Base-by-base conservation (phyloP, 2,888 invertebrate genomes). In the Perithous albicinctus region DNA sequence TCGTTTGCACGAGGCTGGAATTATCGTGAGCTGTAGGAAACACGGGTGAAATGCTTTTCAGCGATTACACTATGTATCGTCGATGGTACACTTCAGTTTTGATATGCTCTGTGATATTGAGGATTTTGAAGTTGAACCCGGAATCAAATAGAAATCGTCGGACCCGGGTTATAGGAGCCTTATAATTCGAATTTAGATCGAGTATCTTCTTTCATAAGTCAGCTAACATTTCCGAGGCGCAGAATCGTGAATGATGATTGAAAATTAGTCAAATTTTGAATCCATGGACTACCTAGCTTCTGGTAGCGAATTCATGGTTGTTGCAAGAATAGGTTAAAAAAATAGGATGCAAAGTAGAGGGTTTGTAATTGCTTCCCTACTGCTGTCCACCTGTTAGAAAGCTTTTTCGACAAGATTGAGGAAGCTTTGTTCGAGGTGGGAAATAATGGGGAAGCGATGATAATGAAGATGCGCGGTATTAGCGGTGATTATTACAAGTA, bases 1-100 rank as follows among this genome's bases (percentile, higher is more conserved):
- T 70, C 56, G 43, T 43, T 56, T 59, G 56, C 56, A 32, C 18
- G 29, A n/a, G 43, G 38, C 18, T 32, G 43, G 59, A 8, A 72
- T 59, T 59, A 43, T 59, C 43, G 29, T 18, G 43, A 20, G 70
- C 29, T 15, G 18, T 38, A 6, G 2, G 26, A 59, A 26, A 70
- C 26, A 41, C 54, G 70, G 18, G 43, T 43, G 56, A 59, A 56
- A 56, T 29, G 41, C 29, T 70, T 70, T 15, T 6, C 54, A 12
- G 43, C 56, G 56, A 23, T 15, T 41, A 26, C 18, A 32, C 2
- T 43, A 41, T 29, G 12, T 12, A n/a, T 48, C 69, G 48, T 38
- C 38, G 23, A 2, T 8, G 38, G n/a, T n/a, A 43, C 23, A 38
- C 56, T 70, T 56, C 56, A 18, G 41, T 26, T 29, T 26, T 29